Base-by-base conservation (phyloP, 2,797 vertebrate genomes). In the Coccyzus lansbergi region DNA sequence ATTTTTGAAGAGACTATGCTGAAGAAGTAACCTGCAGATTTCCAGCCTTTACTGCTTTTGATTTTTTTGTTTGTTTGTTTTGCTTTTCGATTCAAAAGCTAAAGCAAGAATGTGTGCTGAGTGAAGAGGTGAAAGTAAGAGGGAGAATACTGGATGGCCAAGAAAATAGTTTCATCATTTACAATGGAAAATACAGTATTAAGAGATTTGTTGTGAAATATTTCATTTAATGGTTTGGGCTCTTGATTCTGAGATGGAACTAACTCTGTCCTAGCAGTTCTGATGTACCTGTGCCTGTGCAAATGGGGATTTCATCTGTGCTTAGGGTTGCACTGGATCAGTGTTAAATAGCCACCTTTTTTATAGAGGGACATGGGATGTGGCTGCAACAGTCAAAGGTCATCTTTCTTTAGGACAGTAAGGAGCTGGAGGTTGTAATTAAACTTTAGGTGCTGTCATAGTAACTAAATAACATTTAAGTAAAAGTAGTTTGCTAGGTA, bases 391-490 rank as follows among this genome's bases (percentile, higher is more conserved):
- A 70, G 38, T 62, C 64, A 79, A 76, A 89, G 67, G 79, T 65
- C 72, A 53, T 59, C 15, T 75, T 88, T 85, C 55, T 78, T 88
- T 78, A 60, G 51, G 63, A 67, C 70, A 79, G 44, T 40, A 42
- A 40, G 33, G 74, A 86, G 72, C 25, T 71, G 55, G 40, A 95
- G 26, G 5, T 58, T 72, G 70, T 38, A 91, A 44, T 72, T 88
- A 79, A 81, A 48, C 44, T 52, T 6, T 70, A 29, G 16, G 8
- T 81, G 28, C 79, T 94, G 58, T 65, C 44, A 58, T 65, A 34
- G 69, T 72, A 83, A 62, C 65, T 81, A 81, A 74, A 33, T 71
- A 70, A 69, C 28, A n/a, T 85, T 92, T 83, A 69, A 89, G n/a
- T 64, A 68, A 58, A 93, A 79, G 59, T 51, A 78, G 34, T 83